phyloP scores from a whole-genome alignment of 2,888 invertebrate species.

The Tetrapedia diversipes region DNA sequence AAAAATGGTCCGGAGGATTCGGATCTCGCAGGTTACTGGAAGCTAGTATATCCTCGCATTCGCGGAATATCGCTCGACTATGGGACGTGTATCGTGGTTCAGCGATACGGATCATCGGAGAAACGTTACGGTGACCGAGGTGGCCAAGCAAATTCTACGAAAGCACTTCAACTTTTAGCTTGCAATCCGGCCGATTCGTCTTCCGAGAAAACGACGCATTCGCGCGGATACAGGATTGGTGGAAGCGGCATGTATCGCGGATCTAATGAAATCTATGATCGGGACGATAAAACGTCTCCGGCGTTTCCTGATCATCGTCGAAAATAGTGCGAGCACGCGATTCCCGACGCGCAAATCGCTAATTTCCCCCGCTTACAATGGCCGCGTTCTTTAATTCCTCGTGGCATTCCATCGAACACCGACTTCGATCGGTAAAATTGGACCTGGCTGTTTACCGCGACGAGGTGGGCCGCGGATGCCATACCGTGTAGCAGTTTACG shows the following conservation, averaged over 20 bases:
- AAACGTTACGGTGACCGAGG: neutral
- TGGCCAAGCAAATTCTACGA: constrained; percentile 1
- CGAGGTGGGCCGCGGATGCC: neutral
- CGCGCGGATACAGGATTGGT: neutral
- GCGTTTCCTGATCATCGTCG: constrained; percentile 39
- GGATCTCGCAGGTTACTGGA: no score
- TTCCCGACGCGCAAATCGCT: constrained; percentile 27
- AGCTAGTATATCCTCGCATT: no score
- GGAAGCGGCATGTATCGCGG: neutral
- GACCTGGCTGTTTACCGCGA: constrained; percentile 7
- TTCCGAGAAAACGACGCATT: constrained; percentile 19
- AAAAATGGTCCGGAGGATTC: no score
- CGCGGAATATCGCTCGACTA: no score
- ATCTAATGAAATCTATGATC: no score
- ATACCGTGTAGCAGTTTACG: neutral
- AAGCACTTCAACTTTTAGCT: constrained; percentile 5
- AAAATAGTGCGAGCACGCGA: constrained; percentile 42
- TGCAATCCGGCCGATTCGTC: neutral
- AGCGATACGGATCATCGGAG: no score
- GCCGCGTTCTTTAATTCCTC: neutral
- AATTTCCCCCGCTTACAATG: constrained; percentile 8
- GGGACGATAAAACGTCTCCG: neutral
- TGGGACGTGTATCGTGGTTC: no score
- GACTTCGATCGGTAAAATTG: neutral
- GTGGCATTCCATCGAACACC: neutral